Evolutionary conservation across 2,888 invertebrate genomes (phyloP).

Genomic region (Listrodromus nycthemerus): DNA sequence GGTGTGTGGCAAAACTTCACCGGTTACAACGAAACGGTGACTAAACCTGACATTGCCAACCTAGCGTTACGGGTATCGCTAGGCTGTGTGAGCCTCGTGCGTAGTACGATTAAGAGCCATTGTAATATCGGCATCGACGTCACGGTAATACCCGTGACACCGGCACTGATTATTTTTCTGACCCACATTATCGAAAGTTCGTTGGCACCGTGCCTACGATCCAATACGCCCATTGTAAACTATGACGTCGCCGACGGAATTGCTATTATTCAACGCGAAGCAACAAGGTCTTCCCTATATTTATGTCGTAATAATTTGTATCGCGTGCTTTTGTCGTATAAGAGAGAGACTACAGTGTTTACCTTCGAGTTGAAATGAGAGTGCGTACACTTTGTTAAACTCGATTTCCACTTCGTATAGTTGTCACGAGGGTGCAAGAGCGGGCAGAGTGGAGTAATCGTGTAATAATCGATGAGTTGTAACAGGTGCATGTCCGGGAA

Average conservation of each 20-base stretch:
- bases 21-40: conserved; percentile 42
- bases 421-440: background rate
- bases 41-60: conserved; percentile 24
- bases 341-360: background rate
- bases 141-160: conserved; percentile 66
- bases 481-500: conserved; percentile 38
- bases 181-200: conserved; percentile 82
- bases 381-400: background rate
- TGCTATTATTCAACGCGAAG: conserved; percentile 3
- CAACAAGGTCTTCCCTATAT: background rate
- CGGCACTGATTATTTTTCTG: conserved; percentile 78
- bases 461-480: conserved; percentile 33
- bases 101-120: conserved; percentile 48
- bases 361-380: background rate
- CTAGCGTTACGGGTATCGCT: conserved; percentile 33
- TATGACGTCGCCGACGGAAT: conserved; percentile 4
- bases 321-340: conserved; percentile 19
- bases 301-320: conserved; percentile 5
- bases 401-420: conserved; percentile 11
- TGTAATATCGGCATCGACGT: conserved; percentile 11
- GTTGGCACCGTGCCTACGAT: conserved; percentile 74
- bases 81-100: conserved; percentile 52
- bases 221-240: conserved; percentile 14
- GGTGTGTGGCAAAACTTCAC: background rate
- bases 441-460: background rate